These are phyloP conservation scores for Phyllotis vaccarum DNA, from an alignment of 2,797 vertebrate genomes.

Conservation along the genomic window DNA sequence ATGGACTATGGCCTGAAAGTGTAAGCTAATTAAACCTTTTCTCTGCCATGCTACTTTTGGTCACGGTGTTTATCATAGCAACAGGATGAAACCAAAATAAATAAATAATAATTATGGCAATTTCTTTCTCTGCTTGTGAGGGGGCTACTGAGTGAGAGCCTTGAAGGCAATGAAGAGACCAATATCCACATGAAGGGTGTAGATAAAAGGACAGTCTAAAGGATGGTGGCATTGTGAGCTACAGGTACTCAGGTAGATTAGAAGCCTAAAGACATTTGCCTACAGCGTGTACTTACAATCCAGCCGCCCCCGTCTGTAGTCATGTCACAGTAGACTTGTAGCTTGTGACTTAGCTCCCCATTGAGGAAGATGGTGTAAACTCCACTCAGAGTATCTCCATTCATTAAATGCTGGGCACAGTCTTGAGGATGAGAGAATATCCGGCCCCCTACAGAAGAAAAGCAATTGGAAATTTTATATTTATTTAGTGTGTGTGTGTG, in stretches of 20 bases:
- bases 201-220: background rate
- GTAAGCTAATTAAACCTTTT: background rate
- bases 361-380: constrained; percentile 97
- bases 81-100: background rate
- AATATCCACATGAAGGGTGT: background rate
- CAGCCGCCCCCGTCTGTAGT: constrained; percentile 96
- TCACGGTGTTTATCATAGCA: background rate
- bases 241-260: background rate
- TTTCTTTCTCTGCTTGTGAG: background rate
- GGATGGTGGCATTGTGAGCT: background rate
- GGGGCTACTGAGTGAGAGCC: background rate
- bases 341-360: constrained; percentile 92
- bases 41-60: background rate
- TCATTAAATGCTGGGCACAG: constrained; percentile 97
- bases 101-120: too few species aligned
- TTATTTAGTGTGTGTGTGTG: background rate
- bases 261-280: background rate
- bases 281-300: constrained; percentile 93
- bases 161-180: background rate
- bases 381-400: constrained; percentile 94
- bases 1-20: background rate
- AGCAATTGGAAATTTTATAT: background rate
- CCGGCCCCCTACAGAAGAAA: constrained; percentile 91
- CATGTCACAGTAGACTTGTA: constrained; percentile 99
- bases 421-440: constrained; percentile 97